Base-by-base conservation (phyloP, 2,888 invertebrate species). In the Proisotoma minuta region DNA sequence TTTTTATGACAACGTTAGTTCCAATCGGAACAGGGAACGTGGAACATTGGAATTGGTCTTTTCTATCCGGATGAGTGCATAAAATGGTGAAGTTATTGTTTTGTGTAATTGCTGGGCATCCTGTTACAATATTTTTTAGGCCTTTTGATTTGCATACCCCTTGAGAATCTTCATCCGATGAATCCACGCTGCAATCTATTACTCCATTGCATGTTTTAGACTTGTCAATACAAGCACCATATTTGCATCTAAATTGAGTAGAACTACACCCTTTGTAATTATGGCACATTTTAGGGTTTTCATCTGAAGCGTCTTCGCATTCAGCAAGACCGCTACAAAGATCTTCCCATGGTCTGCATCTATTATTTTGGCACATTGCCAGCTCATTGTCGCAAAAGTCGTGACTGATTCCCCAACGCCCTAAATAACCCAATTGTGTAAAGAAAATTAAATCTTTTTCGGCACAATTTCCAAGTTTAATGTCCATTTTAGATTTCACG, bases 291-390 rank as follows among this genome's bases (percentile, higher is more conserved):
- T 60, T 60, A 23, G 51, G 59, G 5, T 27, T 48, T 49, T 68
- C 68, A 34, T 68, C 68, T 1, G 62, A 62, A 8, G 47, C 53
- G 18, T 68, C 68, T 3, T 62, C 59, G 48, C 68, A 68, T 18
- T 68, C 58, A 1, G 39, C 15, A 8, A 43, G 24, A 0, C 58
- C 59, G 15, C 59, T 54, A 48, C 68, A 68, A 23, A 68, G 61
- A 50, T 68, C 61, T 23, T 22, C 49, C 63, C 61, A 68, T 26
- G 68, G 68, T 10, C 68, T 51, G 34, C 68, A 68, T 10, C 57
- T 48, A 29, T 65, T 60, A 50, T 65, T 65, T 18, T 51, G 47
- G 34, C 68, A 68, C 63, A 65, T 68, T 24, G 65, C 65, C 3
- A 68, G 28, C 4, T 49, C 59, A 23, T 65, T 40, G 18, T 65